Conservation (phyloP, 1,140 invertebrate genomes). For the Eumaeus atala region DNA sequence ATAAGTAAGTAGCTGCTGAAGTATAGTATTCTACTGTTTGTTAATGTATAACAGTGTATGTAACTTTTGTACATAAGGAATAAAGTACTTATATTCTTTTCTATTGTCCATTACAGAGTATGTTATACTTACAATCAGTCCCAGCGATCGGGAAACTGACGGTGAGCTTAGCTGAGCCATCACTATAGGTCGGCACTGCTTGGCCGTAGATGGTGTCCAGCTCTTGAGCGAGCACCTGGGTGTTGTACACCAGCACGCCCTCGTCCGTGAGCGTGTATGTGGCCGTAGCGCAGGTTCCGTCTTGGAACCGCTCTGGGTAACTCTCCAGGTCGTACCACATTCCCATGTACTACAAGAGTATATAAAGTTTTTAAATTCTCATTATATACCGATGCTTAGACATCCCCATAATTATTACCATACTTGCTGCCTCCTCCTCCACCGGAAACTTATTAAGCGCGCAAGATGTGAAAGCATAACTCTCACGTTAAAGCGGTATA, state of each 20-base stretch:
- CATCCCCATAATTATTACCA: too few species aligned
- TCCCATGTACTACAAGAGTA: conserved; percentile 41
- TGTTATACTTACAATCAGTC: conserved; percentile 42
- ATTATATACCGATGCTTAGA: too few species aligned
- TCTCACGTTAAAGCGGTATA: too few species aligned
- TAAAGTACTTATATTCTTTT: too few species aligned
- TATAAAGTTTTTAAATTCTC: neutral
- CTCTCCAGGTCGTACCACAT: conserved; percentile 58
- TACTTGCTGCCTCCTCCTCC: too few species aligned
- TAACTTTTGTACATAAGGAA: too few species aligned
- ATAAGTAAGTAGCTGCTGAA: too few species aligned
- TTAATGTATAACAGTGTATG: too few species aligned
- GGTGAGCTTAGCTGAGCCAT: conserved; percentile 37
- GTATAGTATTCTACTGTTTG: too few species aligned
- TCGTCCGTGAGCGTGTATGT: conserved; percentile 27
- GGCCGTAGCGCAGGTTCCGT: conserved; percentile 41
- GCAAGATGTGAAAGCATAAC: too few species aligned
- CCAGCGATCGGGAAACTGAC: conserved; percentile 48
- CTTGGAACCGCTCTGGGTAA: conserved; percentile 49
- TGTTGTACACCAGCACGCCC: conserved; percentile 44
- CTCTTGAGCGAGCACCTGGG: conserved; percentile 41
- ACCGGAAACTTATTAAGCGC: too few species aligned
- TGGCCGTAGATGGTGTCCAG: conserved; percentile 35
- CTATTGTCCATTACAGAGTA: too few species aligned
- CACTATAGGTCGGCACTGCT: conserved; percentile 33